Conservation (phyloP, 2,888 invertebrate genomes). For the Crocallis elinguaria region DNA sequence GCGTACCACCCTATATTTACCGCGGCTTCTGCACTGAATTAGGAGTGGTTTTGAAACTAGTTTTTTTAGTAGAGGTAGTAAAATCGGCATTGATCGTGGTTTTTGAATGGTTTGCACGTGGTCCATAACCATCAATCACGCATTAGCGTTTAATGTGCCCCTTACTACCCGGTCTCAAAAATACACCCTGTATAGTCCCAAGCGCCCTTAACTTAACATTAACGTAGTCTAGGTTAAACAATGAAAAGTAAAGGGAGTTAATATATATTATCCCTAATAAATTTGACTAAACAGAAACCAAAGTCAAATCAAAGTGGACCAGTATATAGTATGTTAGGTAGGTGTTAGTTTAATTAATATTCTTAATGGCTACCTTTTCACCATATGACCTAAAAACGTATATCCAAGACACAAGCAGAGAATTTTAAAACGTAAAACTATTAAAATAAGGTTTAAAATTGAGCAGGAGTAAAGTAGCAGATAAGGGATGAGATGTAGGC, state of each 20-base stretch:
- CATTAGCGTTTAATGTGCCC: too few relatives aligned
- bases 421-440: neutral
- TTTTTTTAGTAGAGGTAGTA: too few relatives aligned
- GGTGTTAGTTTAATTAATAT: constrained; percentile 50
- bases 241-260: neutral
- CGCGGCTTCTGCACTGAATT: too few relatives aligned
- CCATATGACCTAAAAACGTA: constrained; percentile 15
- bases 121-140: too few relatives aligned
- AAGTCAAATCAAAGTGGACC: constrained; percentile 19
- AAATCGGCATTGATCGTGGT: too few relatives aligned
- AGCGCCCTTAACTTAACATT: too few relatives aligned
- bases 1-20: too few relatives aligned
- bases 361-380: constrained; percentile 39
- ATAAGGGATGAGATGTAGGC: constrained; percentile 16
- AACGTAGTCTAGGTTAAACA: neutral
- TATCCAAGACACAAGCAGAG: neutral
- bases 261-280: neutral
- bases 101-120: too few relatives aligned
- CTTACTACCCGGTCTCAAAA: too few relatives aligned
- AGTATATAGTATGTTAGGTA: constrained; percentile 38
- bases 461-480: neutral
- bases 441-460: constrained; percentile 29
- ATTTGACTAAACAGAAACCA: constrained; percentile 6
- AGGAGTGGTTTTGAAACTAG: too few relatives aligned
- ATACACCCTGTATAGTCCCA: too few relatives aligned